Conservation (phyloP, 1,140 invertebrate genomes). For the Diachasma alloeum region DNA sequence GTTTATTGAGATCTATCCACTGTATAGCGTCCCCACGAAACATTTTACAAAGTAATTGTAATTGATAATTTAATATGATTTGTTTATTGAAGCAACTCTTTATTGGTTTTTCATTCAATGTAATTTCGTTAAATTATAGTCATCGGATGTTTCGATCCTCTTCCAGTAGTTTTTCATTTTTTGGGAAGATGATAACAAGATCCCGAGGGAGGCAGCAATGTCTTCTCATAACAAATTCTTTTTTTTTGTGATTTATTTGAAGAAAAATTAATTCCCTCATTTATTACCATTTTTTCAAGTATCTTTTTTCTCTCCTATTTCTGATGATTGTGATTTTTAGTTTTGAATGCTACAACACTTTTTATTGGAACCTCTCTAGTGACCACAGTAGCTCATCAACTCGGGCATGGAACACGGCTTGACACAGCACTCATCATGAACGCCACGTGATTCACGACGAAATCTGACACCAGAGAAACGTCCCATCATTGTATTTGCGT, state of each 20-base stretch:
- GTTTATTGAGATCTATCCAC: no score
- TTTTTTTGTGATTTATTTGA: neutral
- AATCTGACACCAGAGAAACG: constrained; percentile 46
- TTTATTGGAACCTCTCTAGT: neutral
- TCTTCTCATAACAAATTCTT: no score
- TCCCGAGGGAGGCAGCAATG: neutral
- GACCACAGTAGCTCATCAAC: constrained; percentile 59
- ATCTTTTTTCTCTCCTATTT: no score
- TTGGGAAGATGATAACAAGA: neutral
- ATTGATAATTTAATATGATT: no score
- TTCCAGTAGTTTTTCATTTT: no score
- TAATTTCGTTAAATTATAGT: no score
- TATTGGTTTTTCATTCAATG: no score
- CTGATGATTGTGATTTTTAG: no score
- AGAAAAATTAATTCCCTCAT: neutral
- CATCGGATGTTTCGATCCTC: no score
- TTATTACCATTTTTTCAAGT: neutral
- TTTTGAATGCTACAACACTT: neutral
- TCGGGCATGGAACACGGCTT: constrained; percentile 59
- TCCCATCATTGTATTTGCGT: constrained; percentile 51
- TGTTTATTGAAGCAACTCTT: no score
- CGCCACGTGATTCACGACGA: constrained; percentile 53
- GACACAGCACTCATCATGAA: constrained; percentile 65
- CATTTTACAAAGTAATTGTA: no score
- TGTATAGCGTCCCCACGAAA: no score